Conservation (phyloP, 2,113 vertebrate genomes). For the Ophiodon elongatus region DNA sequence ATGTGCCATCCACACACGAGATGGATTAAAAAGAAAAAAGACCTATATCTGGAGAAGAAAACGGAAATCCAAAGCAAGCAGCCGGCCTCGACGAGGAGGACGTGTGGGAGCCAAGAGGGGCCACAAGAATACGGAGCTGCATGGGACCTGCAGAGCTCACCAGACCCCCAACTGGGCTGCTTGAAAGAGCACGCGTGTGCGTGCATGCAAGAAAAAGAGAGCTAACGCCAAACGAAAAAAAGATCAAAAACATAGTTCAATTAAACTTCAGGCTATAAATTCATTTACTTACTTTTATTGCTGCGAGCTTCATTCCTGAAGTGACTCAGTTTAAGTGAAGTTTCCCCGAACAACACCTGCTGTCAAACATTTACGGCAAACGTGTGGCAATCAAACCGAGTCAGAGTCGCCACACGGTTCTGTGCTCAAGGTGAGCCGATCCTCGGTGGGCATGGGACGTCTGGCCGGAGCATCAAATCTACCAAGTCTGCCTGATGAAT, state of each 20-base stretch:
- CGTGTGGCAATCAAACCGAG: neutral
- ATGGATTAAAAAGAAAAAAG: conserved; percentile 40
- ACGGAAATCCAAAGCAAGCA: conserved; percentile 27
- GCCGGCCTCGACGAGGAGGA: conserved; percentile 23
- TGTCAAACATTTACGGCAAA: neutral
- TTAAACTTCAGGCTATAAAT: neutral
- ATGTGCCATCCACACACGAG: conserved; percentile 63
- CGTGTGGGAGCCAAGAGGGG: conserved; percentile 47
- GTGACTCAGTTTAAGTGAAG: too few relatives aligned
- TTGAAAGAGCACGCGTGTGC: neutral
- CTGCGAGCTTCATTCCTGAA: conserved; percentile 19
- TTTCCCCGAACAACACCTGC: neutral
- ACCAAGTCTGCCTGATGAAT: conserved; percentile 57
- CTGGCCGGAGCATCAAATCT: conserved; percentile 41
- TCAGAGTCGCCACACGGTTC: neutral
- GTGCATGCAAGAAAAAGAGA: neutral
- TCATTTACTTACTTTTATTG: conserved; percentile 19
- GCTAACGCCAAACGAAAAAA: neutral
- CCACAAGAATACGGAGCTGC: conserved; percentile 14
- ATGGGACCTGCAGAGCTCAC: conserved; percentile 18
- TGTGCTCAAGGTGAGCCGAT: neutral
- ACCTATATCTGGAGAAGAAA: conserved; percentile 41
- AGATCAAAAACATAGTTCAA: neutral
- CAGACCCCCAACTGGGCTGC: neutral
- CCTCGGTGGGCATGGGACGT: neutral